Conservation (phyloP, 2,888 invertebrate genomes). For the Gryllus longicercus region DNA sequence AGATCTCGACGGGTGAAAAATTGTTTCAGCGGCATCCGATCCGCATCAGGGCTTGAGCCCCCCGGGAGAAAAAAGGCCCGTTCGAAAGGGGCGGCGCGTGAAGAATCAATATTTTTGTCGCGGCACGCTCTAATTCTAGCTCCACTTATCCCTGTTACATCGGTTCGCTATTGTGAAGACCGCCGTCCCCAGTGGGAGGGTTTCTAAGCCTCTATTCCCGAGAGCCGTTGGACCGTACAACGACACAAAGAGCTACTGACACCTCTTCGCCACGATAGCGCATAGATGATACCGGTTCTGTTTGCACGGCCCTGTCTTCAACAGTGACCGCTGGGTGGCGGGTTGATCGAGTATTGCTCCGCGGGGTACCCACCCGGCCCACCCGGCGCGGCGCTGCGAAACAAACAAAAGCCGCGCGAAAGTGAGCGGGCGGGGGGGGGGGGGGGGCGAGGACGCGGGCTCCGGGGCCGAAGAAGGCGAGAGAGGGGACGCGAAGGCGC, state of each 20-base stretch:
- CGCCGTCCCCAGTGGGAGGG: background rate
- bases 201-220: background rate
- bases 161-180: background rate
- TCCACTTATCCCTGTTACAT: conserved; percentile 3
- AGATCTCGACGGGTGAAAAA: background rate
- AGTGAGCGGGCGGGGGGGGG: background rate
- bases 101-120: conserved; percentile 6
- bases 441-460: background rate
- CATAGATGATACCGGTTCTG: background rate
- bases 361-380: too few species aligned
- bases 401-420: background rate
- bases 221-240: background rate
- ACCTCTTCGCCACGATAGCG: background rate
- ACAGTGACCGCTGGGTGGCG: too few species aligned
- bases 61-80: background rate
- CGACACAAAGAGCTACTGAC: conserved; percentile 17
- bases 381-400: background rate
- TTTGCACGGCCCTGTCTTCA: background rate
- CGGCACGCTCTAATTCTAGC: conserved; percentile 11
- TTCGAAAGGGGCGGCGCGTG: background rate
- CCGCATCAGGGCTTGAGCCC: background rate
- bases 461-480: background rate
- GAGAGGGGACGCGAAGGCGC: background rate
- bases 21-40: background rate
- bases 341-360: too few species aligned